Percentiles rank a stretch among this genome's conserved stretches.
phyloP scores from a whole-genome alignment of 1,140 invertebrate species.

The Papilio helenus region DNA sequence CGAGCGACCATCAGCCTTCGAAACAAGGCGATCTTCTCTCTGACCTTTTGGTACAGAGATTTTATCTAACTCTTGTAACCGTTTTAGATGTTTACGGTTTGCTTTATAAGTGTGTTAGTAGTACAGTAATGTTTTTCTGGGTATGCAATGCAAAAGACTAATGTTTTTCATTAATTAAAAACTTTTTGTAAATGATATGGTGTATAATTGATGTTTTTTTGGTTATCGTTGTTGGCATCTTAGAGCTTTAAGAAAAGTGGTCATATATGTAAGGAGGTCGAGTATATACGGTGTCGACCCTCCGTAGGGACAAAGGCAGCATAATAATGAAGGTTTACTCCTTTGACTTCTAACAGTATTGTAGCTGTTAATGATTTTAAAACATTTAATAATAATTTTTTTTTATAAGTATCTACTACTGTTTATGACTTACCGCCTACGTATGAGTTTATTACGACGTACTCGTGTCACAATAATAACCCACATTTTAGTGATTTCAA shows the following conservation, averaged over 20 bases:
- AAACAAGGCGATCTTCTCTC: constrained; percentile 49
- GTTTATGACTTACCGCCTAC: neutral
- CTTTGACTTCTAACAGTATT: too few relatives aligned
- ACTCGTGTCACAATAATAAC: constrained; percentile 6
- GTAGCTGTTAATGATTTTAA: neutral
- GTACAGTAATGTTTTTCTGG: neutral
- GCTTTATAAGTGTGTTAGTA: neutral
- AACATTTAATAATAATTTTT: neutral
- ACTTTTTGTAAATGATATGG: too few relatives aligned
- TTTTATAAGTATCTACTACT: neutral
- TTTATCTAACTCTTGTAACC: constrained; percentile 24
- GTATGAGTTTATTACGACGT: neutral
- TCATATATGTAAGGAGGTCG: too few relatives aligned
- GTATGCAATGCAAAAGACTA: neutral
- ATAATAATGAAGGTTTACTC: too few relatives aligned
- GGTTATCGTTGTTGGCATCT: neutral
- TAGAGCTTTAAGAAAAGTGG: neutral
- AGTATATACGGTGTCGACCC: too few relatives aligned
- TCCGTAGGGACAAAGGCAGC: too few relatives aligned
- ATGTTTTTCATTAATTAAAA: too few relatives aligned
- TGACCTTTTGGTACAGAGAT: constrained; percentile 13
- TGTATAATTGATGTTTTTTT: too few relatives aligned
- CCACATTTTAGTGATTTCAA: constrained; percentile 17
- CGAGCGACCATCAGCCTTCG: constrained; percentile 50
- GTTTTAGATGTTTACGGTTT: neutral